Evolutionary conservation across 1,140 invertebrate genomes (phyloP).

Genomic region (Psix sp.): DNA sequence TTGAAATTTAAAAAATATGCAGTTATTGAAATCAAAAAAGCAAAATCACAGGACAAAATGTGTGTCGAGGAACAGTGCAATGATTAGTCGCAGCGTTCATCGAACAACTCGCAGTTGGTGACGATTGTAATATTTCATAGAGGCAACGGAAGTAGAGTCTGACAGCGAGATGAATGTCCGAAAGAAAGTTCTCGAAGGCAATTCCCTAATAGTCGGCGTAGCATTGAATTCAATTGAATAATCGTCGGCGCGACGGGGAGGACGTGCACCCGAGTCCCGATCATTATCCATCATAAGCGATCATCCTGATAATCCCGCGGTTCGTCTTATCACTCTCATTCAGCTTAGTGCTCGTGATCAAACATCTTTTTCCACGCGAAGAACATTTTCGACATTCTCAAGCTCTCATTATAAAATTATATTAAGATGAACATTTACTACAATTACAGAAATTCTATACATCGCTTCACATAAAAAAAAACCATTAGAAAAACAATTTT

Average conservation of each 20-base stretch:
- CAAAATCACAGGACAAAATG: too few relatives aligned
- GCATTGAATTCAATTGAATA: constrained; percentile 78
- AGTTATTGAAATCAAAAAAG: too few relatives aligned
- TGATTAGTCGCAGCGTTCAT: not conserved
- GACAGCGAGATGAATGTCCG: constrained; percentile 68
- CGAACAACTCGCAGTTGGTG: constrained; percentile 25
- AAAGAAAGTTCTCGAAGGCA: constrained; percentile 78
- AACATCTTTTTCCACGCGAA: constrained; percentile 21
- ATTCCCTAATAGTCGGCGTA: constrained; percentile 76
- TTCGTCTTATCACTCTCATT: constrained; percentile 68
- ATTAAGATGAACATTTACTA: too few relatives aligned
- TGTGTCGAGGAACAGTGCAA: not conserved
- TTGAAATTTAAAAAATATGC: too few relatives aligned
- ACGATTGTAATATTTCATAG: constrained; percentile 48
- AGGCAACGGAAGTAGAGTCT: constrained; percentile 64
- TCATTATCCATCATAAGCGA: constrained; percentile 71
- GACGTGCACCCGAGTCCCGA: constrained; percentile 68
- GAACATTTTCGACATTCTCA: not conserved
- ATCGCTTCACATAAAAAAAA: too few relatives aligned
- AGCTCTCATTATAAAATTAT: not conserved
- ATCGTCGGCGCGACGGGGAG: constrained; percentile 63
- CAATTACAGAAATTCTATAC: too few relatives aligned
- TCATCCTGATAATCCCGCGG: constrained; percentile 70
- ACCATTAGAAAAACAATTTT: too few relatives aligned
- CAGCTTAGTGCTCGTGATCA: constrained; percentile 59